Evolutionary conservation across 1,140 invertebrate species (phyloP), one percentile per base, ranked within the genome.

Genomic region (Hetaerina americana): DNA sequence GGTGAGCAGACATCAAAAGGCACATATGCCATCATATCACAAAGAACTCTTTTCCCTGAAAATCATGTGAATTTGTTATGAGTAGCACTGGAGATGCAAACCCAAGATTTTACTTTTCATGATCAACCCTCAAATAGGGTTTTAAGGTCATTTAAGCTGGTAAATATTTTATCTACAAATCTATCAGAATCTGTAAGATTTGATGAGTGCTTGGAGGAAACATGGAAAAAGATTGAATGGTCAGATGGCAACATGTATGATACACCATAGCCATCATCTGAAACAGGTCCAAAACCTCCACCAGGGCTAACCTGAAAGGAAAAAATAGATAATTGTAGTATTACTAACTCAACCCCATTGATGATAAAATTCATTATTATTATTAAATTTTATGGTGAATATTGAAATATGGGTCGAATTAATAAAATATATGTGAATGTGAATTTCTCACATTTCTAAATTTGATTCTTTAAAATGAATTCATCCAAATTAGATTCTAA

Each of bases 231-330:
- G 18, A 85, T 78, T 68, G 81, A 81, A 25, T 81, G 74, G 40
- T 85, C 83, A 18, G 81, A 82, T 0, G 83, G 81, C 66, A 85
- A 77, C 80, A 85, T 83, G 76, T 85, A 85, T 0, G 82, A 83
- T 1, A 85, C 82, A 6, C 84, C 84, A 73, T 85, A 85, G 5
- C 84, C 84, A 69, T 82, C 79, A 75, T 84, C 82, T 8, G 83
- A 82, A 12, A 85, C 84, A 0, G 84, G 84, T 12, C 84, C 84
- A 79, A 85, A 85, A 0, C 84, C 84, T 68, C 84, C 84, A 12
- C 84, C 84, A 40, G 83, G 77, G 29, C 78, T 79, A 29, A 80
- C 75, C 79, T 80, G 70, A 18, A 73, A 71, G 68, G 66, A 27
- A 69, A 1, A 57, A 57, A 57, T n/a, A n/a, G n/a, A n/a, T n/a